Percentiles rank a stretch among this genome's conserved stretches.
These are phyloP conservation scores for Camponotus pennsylvanicus DNA, from an alignment of 1,140 invertebrate genomes.

Conservation along the genomic window DNA sequence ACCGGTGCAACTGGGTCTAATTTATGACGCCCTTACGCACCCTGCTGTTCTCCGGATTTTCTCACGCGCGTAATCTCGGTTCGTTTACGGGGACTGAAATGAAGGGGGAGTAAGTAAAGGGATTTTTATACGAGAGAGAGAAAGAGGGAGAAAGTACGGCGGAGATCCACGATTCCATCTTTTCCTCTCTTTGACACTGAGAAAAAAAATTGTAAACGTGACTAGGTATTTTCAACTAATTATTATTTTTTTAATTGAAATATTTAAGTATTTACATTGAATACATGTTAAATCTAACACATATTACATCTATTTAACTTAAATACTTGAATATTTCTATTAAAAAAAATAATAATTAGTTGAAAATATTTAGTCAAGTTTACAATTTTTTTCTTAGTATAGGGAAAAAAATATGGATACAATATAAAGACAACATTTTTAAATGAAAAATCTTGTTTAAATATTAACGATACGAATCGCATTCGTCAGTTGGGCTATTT, in stretches of 20 bases:
- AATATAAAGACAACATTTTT: background rate
- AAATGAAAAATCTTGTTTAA: background rate
- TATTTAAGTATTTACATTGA: too few species aligned
- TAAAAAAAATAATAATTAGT: too few species aligned
- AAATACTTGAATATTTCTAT: too few species aligned
- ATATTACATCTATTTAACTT: too few species aligned
- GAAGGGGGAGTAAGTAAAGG: background rate
- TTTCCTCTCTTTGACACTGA: background rate
- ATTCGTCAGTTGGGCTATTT: background rate
- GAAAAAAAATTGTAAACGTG: background rate
- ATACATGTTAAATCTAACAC: too few species aligned
- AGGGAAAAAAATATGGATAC: too few species aligned
- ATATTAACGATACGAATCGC: background rate
- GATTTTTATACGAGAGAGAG: constrained; percentile 2
- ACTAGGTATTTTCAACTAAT: too few species aligned
- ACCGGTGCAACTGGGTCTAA: constrained; percentile 57
- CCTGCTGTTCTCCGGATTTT: background rate
- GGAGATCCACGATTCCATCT: background rate
- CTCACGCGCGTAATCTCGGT: constrained; percentile 35
- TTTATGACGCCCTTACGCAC: constrained; percentile 47
- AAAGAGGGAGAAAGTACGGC: background rate
- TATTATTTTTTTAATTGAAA: too few species aligned
- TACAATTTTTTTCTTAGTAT: too few species aligned
- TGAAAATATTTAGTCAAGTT: too few species aligned
- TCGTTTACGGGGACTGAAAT: background rate